These are phyloP conservation scores for Laticauda colubrina DNA, from an alignment of 2,113 vertebrate genomes.

Conservation along the genomic window DNA sequence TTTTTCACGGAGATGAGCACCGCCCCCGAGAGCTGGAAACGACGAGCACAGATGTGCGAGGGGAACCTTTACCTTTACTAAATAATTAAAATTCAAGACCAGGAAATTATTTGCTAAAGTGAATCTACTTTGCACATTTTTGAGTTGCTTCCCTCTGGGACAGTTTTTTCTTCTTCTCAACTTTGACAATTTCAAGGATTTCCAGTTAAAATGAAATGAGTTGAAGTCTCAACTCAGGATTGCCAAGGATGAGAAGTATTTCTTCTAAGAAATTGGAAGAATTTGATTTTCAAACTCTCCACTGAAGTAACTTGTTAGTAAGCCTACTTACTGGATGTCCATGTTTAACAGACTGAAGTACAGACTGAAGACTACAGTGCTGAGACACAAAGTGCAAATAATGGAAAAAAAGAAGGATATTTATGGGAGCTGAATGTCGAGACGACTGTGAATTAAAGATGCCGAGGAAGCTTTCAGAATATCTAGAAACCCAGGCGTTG, in stretches of 20 bases:
- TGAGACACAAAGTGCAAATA: not conserved
- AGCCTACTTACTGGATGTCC: not conserved
- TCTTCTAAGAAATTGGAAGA: not conserved
- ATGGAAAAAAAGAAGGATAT: not conserved
- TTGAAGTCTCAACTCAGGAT: not conserved
- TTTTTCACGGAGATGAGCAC: no score
- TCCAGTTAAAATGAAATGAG: not conserved
- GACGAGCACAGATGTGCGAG: no score
- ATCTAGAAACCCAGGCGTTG: not conserved
- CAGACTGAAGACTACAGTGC: not conserved
- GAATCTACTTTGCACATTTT: not conserved
- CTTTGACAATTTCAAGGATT: not conserved
- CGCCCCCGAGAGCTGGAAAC: no score
- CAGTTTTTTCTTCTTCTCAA: not conserved
- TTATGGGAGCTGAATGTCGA: not conserved
- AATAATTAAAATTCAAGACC: not conserved
- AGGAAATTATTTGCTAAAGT: not conserved
- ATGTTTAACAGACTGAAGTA: not conserved
- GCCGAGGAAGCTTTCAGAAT: not conserved
- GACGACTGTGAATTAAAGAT: accelerated
- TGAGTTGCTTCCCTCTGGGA: not conserved
- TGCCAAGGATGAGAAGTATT: not conserved
- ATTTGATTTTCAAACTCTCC: not conserved
- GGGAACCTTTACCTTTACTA: no score
- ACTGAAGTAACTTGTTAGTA: not conserved